A percentile compares a stretch with the other conserved stretches of the same genome.
Evolutionary conservation across 2,888 invertebrate species (phyloP).

Genomic region (Pseudococcus viburni): DNA sequence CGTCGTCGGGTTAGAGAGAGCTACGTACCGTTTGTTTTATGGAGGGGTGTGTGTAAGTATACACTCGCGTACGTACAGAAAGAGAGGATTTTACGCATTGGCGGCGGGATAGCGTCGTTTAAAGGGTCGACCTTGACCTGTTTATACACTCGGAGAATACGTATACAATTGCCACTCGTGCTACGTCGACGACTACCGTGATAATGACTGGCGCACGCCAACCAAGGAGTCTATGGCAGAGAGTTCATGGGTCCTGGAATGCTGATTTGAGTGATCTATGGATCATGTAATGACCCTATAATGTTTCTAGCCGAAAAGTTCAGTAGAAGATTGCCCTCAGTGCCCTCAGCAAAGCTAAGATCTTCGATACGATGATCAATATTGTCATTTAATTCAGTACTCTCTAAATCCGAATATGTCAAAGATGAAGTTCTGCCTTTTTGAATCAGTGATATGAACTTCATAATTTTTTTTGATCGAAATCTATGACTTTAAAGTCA

Average conservation of each 20-base stretch:
- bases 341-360: background rate
- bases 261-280: background rate
- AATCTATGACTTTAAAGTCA: too few species aligned
- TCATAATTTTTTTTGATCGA: too few species aligned
- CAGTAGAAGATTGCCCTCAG: too few species aligned
- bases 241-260: too few species aligned
- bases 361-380: background rate
- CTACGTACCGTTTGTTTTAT: background rate
- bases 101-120: constrained; percentile 47
- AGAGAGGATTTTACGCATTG: constrained; percentile 50
- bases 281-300: background rate
- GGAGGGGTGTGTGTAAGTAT: background rate
- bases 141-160: constrained; percentile 41
- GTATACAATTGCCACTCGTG: background rate
- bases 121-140: constrained; percentile 62
- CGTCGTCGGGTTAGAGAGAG: background rate
- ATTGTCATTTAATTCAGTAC: background rate
- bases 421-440: too few species aligned
- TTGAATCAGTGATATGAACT: too few species aligned
- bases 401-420: too few species aligned
- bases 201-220: background rate
- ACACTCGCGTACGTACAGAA: background rate
- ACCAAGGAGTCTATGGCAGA: background rate
- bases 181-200: background rate
- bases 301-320: too few species aligned